Conservation (phyloP, 64 coral and sea anemone genomes). For the Anthopleura sola region DNA sequence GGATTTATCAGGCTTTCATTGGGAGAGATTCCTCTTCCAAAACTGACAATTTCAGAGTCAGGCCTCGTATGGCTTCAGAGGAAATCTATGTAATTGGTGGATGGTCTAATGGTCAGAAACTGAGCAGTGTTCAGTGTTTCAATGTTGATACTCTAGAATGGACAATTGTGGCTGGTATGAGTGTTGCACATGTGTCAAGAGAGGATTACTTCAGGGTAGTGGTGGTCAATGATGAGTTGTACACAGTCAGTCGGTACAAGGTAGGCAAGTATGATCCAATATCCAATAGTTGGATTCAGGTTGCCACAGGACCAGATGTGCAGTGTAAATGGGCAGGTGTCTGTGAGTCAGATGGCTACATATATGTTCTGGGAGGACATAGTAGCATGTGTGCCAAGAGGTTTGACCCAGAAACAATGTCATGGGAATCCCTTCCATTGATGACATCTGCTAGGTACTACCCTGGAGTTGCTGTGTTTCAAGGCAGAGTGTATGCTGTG, state of each 20-base stretch:
- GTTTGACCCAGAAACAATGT: slow-evolving; percentile 84
- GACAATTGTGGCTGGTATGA: slow-evolving; percentile 93
- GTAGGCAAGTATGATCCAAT: slow-evolving; percentile 98
- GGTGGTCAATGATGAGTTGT: slow-evolving; percentile 88
- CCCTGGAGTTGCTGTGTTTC: slow-evolving; percentile 91
- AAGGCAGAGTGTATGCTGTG: slow-evolving; percentile 89
- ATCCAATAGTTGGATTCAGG: slow-evolving; percentile 81
- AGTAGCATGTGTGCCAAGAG: slow-evolving; percentile 98
- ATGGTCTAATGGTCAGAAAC: slow-evolving; percentile 99
- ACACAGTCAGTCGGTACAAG: slow-evolving; percentile 95
- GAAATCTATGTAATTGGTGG: slow-evolving; percentile 99
- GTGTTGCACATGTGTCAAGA: slow-evolving; percentile 93
- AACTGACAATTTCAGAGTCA: slow-evolving; percentile 80
- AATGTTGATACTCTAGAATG: slow-evolving; percentile 98
- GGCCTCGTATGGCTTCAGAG: slow-evolving; percentile 95
- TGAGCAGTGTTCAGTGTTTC: slow-evolving; percentile 98
- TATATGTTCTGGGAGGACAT: slow-evolving; percentile 94
- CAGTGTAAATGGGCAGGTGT: slow-evolving; percentile 99
- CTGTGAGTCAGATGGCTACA: slow-evolving; percentile 82
- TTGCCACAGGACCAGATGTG: slow-evolving; percentile 85
- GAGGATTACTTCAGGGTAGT: slow-evolving; percentile 97
- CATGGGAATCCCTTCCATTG: slow-evolving; percentile 75
- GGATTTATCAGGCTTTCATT: slow-evolving; percentile 74
- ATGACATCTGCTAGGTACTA: slow-evolving; percentile 99
- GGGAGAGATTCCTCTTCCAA: slow-evolving; percentile 37